Evolutionary conservation across 2,888 invertebrate genomes (phyloP).

Genomic region (Drosophila pseudotakahashii): DNA sequence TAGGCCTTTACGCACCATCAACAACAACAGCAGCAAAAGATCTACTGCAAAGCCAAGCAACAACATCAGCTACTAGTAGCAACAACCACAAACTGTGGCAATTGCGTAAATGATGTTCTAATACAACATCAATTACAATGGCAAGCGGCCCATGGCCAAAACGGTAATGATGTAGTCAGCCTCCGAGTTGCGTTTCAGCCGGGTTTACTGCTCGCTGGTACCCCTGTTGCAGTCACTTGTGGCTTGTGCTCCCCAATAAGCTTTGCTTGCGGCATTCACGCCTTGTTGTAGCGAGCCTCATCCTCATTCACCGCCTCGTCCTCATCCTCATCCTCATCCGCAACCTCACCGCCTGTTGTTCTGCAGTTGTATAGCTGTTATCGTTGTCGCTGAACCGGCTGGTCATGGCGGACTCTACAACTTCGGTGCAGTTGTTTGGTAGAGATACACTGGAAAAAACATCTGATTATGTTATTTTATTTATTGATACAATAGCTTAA

Average conservation of each 20-base stretch:
- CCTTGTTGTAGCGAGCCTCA: slow-evolving; percentile 60
- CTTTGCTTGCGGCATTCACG: slow-evolving; percentile 72
- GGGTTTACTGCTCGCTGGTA: slow-evolving; percentile 1
- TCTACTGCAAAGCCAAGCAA: not conserved
- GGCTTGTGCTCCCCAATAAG: slow-evolving; percentile 42
- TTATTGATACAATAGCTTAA: too few species aligned
- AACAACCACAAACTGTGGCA: slow-evolving; percentile 56
- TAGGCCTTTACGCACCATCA: not conserved
- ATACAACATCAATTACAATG: slow-evolving; percentile 79
- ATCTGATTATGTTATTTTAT: too few species aligned
- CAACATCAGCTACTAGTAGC: slow-evolving; percentile 26
- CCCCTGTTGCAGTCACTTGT: slow-evolving; percentile 8
- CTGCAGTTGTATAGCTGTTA: slow-evolving; percentile 42
- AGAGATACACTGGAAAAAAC: not conserved
- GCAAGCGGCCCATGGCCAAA: slow-evolving; percentile 72
- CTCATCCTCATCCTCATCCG: slow-evolving; percentile 37
- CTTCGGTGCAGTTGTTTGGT: slow-evolving; percentile 17
- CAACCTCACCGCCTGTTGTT: slow-evolving; percentile 7
- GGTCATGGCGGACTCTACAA: slow-evolving; percentile 55
- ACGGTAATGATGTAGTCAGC: slow-evolving; percentile 70
- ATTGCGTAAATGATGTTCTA: slow-evolving; percentile 80
- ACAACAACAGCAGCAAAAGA: not conserved
- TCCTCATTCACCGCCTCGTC: slow-evolving; percentile 13
- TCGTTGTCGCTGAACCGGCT: slow-evolving; percentile 59
- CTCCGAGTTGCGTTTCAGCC: slow-evolving; percentile 58